phyloP scores from a whole-genome alignment of 2,797 vertebrate genomes.

The Acrossocheilus fasciatus region DNA sequence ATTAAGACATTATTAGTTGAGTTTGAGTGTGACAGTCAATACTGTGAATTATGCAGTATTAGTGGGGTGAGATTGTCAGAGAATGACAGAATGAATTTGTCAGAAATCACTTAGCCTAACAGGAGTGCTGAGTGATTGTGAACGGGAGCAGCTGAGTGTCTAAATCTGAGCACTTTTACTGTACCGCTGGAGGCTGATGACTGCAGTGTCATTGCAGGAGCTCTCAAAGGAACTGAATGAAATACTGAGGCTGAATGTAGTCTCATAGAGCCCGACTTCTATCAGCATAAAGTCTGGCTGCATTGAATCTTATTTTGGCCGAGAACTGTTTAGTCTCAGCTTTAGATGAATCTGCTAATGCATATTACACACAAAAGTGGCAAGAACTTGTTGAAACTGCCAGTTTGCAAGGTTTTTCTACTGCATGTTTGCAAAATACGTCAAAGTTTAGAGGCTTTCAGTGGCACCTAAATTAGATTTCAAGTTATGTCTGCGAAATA shows the following conservation, averaged over 20 bases:
- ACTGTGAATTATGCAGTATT: background rate
- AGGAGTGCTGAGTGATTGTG: constrained; percentile 20
- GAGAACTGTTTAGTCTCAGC: background rate
- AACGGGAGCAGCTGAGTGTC: background rate
- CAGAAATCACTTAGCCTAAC: background rate
- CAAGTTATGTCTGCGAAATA: background rate
- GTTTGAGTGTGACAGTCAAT: background rate
- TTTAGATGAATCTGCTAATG: background rate
- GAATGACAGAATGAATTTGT: constrained; percentile 6
- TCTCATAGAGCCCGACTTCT: background rate
- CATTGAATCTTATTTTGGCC: background rate
- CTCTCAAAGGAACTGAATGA: background rate
- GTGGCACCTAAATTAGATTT: background rate
- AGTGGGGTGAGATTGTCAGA: constrained; percentile 14
- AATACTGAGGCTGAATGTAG: constrained; percentile 12
- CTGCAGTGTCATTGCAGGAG: constrained; percentile 13
- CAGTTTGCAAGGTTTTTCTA: background rate
- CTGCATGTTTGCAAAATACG: background rate
- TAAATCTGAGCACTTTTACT: background rate
- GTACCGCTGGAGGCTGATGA: background rate
- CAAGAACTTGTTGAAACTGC: background rate
- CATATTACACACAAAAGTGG: background rate
- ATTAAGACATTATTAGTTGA: background rate
- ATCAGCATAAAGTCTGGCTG: background rate
- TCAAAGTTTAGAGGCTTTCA: background rate